Conservation (phyloP, 2,888 invertebrate species). For the Eumacrocentrus americanus region DNA sequence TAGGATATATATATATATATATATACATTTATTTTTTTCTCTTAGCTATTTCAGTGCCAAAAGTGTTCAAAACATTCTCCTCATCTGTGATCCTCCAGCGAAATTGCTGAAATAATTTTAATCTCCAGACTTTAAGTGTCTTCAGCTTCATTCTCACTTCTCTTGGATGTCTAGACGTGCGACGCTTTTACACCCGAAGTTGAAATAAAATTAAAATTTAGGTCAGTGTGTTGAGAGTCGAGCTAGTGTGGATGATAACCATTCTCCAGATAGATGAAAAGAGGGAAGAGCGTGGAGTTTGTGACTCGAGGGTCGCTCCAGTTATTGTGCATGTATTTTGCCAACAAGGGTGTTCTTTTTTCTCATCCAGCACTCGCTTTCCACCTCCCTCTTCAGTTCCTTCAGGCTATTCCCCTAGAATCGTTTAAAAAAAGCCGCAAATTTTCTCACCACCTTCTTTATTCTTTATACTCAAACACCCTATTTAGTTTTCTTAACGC, state of each 20-base stretch:
- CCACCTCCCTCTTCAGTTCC: slow-evolving; percentile 2
- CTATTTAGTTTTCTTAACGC: neutral
- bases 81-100: neutral
- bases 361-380: slow-evolving; percentile 8
- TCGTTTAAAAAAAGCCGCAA: slow-evolving; percentile 13
- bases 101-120: slow-evolving; percentile 13
- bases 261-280: slow-evolving; percentile 20
- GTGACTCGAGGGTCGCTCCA: slow-evolving; percentile 37
- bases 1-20: slow-evolving; percentile 14
- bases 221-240: slow-evolving; percentile 8
- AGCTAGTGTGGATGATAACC: neutral
- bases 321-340: slow-evolving; percentile 34
- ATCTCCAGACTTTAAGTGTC: neutral
- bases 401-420: slow-evolving; percentile 5
- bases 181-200: neutral
- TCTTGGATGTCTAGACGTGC: neutral
- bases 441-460: slow-evolving; percentile 10
- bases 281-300: too few species aligned
- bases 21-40: slow-evolving; percentile 16
- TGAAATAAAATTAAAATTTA: neutral
- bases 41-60: slow-evolving; percentile 24
- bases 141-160: neutral
- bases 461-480: slow-evolving; percentile 1
- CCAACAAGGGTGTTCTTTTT: slow-evolving; percentile 30
- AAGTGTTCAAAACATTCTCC: slow-evolving; percentile 21